Conservation (phyloP, 2,113 vertebrate species). For the Leiothrix lutea region DNA sequence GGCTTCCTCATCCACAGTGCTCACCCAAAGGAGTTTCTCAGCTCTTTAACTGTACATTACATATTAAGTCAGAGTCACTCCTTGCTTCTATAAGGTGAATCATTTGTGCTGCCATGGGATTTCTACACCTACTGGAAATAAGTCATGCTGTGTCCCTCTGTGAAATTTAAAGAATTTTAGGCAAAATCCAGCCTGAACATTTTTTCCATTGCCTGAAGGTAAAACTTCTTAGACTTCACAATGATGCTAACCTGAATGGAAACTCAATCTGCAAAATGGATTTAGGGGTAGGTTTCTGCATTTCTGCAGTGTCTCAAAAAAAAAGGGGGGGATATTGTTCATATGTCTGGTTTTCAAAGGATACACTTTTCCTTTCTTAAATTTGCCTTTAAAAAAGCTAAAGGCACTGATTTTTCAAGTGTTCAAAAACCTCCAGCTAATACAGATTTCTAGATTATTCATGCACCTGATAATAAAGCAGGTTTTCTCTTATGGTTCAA, state of each 20-base stretch:
- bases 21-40: background rate
- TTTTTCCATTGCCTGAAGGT: background rate
- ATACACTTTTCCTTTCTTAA: background rate
- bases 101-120: background rate
- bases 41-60: fast-evolving
- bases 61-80: background rate
- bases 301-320: background rate
- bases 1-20: background rate
- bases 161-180: background rate
- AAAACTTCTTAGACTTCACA: background rate
- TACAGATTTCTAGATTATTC: background rate
- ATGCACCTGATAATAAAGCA: background rate
- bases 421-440: background rate
- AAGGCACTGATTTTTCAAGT: background rate
- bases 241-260: background rate
- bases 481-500: background rate
- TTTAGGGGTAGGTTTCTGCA: background rate
- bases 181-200: background rate
- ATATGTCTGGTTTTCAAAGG: background rate
- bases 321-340: fast-evolving
- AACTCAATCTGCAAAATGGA: background rate
- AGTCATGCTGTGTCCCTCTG: background rate
- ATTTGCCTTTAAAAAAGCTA: background rate
- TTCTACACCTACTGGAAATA: background rate
- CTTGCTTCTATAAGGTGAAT: background rate